Evolutionary conservation across 2,113 vertebrate species (phyloP).

Genomic region (Danionella cerebrum): DNA sequence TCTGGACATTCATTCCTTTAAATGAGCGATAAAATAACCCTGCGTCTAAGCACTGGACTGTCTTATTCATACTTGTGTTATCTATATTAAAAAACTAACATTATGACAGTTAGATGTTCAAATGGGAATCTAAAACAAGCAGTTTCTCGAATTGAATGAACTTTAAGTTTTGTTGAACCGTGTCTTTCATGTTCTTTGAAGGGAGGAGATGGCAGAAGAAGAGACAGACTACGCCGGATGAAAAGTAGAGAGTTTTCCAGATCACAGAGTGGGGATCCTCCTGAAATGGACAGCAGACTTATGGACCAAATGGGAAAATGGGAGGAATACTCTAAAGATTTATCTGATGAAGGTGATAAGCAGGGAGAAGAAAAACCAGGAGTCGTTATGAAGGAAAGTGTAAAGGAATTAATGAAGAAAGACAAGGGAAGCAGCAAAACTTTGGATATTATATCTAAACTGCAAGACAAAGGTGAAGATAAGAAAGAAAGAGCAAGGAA

Average conservation of each 20-base stretch:
- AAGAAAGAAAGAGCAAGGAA: constrained; percentile 30
- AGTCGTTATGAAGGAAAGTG: neutral
- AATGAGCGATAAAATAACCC: constrained; percentile 31
- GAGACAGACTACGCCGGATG: constrained; percentile 29
- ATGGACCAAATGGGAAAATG: neutral
- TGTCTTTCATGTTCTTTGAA: too few relatives aligned
- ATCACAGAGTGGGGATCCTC: constrained; percentile 29
- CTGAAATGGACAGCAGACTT: constrained; percentile 10
- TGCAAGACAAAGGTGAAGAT: constrained; percentile 44
- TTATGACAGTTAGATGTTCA: too few relatives aligned
- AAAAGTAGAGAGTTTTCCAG: constrained; percentile 36
- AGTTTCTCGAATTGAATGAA: too few relatives aligned
- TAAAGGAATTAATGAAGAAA: neutral
- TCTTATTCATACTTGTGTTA: too few relatives aligned
- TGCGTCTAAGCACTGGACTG: neutral
- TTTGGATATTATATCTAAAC: constrained; percentile 54
- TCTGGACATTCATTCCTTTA: constrained; percentile 12
- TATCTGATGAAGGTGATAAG: neutral
- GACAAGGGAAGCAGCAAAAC: constrained; percentile 45
- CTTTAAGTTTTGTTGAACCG: too few relatives aligned
- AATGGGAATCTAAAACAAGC: too few relatives aligned
- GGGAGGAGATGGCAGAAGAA: constrained; percentile 43
- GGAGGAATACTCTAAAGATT: neutral
- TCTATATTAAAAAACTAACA: too few relatives aligned
- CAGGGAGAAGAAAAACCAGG: neutral